These are phyloP conservation scores for Allygus modestus DNA, from an alignment of 2,888 invertebrate genomes.

Conservation along the genomic window DNA sequence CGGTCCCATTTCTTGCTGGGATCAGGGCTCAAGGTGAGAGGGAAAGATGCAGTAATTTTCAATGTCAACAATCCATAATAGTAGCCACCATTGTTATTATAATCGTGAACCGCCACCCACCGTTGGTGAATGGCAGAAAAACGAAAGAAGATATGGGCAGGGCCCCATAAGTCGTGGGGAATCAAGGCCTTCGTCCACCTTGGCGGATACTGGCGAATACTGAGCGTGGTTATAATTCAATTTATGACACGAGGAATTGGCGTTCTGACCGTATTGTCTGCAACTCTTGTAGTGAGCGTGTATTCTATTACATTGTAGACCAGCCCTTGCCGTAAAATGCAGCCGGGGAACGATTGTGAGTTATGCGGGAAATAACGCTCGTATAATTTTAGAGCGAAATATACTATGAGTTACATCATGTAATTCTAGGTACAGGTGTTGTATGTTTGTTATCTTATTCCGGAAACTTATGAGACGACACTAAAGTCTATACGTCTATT, in stretches of 20 bases:
- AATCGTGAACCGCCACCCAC: constrained; percentile 51
- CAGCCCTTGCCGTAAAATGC: no score
- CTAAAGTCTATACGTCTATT: no score
- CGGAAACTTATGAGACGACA: no score
- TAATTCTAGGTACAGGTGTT: no score
- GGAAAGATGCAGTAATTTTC: constrained; percentile 57
- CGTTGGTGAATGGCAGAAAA: constrained; percentile 46
- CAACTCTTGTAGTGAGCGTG: background rate
- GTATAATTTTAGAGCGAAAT: no score
- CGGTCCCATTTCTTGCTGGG: background rate
- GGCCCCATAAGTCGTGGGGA: constrained; percentile 43
- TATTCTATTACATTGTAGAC: constrained; percentile 3
- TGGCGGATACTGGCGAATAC: constrained; percentile 26
- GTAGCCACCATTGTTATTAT: constrained; percentile 50
- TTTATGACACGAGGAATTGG: constrained; percentile 45
- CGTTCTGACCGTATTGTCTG: constrained; percentile 20
- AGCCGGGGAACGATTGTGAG: no score
- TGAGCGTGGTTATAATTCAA: constrained; percentile 40
- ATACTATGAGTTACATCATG: no score
- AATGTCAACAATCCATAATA: constrained; percentile 56
- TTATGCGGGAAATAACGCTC: no score
- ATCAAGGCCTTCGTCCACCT: constrained; percentile 19
- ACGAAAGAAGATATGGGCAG: constrained; percentile 59
- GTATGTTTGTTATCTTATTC: no score
- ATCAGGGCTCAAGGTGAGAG: constrained; percentile 33